Percentiles rank a stretch among this genome's conserved stretches.
phyloP scores from a whole-genome alignment of 2,888 invertebrate genomes.

The Arge pagana region DNA sequence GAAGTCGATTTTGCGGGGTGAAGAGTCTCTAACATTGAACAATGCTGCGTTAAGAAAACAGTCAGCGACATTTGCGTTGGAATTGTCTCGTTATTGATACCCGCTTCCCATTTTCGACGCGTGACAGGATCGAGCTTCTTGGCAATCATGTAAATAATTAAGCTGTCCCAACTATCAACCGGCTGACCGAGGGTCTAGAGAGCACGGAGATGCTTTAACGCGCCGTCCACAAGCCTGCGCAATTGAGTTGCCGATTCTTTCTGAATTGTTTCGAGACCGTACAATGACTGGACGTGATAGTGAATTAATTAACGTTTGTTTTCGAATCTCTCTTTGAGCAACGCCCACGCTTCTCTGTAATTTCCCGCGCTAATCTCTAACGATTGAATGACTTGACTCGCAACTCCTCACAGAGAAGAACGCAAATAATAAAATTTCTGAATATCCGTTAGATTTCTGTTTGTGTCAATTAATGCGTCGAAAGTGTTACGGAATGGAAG shows the following conservation, averaged over 20 bases:
- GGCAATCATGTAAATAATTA: conserved; percentile 22
- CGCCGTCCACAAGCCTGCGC: conserved; percentile 19
- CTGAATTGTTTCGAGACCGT: conserved; percentile 14
- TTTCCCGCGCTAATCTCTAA: conserved; percentile 28
- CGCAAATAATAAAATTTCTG: conserved; percentile 32
- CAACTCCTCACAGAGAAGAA: conserved; percentile 24
- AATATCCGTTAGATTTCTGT: conserved; percentile 17
- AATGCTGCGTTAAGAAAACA: conserved; percentile 24
- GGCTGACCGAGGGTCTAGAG: conserved; percentile 22
- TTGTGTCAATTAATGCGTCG: conserved; percentile 27
- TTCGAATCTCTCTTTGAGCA: conserved; percentile 27
- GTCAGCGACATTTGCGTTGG: conserved; percentile 13
- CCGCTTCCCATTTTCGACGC: conserved; percentile 23
- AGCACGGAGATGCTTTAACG: conserved; percentile 23
- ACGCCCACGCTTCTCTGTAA: conserved; percentile 27
- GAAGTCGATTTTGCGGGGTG: conserved; percentile 11
- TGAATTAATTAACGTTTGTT: conserved; percentile 26
- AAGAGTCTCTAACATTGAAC: conserved; percentile 22
- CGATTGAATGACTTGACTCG: conserved; percentile 26
- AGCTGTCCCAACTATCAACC: conserved; percentile 16
- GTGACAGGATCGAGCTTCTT: conserved; percentile 24
- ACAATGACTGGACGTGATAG: conserved; percentile 26
- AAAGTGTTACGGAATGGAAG: conserved; percentile 29
- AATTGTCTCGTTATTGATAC: not conserved
- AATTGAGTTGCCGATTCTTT: conserved; percentile 22